Conservation (phyloP, 1,140 invertebrate genomes). For the Thaumatotibia leucotreta region DNA sequence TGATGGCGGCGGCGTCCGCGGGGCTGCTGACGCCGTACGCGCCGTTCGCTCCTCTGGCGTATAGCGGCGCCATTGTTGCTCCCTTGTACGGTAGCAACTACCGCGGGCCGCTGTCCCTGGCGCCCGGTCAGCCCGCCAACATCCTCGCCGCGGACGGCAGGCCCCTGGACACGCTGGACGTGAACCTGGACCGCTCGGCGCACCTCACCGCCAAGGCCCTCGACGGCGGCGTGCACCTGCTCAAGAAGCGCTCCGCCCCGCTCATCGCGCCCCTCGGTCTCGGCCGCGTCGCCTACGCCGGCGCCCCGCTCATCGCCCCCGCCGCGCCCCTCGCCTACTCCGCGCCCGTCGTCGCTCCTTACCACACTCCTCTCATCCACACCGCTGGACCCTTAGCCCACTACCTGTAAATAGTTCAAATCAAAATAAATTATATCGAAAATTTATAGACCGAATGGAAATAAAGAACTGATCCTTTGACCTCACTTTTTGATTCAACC, state of each 20-base stretch:
- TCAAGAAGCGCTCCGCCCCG: slow-evolving; percentile 55
- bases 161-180: slow-evolving; percentile 65
- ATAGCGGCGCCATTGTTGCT: slow-evolving; percentile 31
- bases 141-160: slow-evolving; percentile 64
- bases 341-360: slow-evolving; percentile 22
- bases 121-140: slow-evolving; percentile 61
- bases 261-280: slow-evolving; percentile 27
- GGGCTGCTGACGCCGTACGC: slow-evolving; percentile 29
- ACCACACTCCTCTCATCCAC: not conserved
- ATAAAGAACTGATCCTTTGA: no score
- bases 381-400: not conserved
- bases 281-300: slow-evolving; percentile 24
- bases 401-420: not conserved
- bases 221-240: slow-evolving; percentile 38
- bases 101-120: slow-evolving; percentile 42
- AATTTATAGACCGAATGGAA: no score
- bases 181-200: slow-evolving; percentile 69
- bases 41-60: slow-evolving; percentile 36
- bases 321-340: slow-evolving; percentile 22
- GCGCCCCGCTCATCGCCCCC: slow-evolving; percentile 24
- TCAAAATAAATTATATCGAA: not conserved
- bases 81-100: slow-evolving; percentile 14
- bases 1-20: slow-evolving; percentile 66
- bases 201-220: slow-evolving; percentile 59
- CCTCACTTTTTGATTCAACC: not conserved